These are phyloP conservation scores for Pipistrellus pipistrellus DNA, from an alignment of 2,797 vertebrate species.

Conservation along the genomic window DNA sequence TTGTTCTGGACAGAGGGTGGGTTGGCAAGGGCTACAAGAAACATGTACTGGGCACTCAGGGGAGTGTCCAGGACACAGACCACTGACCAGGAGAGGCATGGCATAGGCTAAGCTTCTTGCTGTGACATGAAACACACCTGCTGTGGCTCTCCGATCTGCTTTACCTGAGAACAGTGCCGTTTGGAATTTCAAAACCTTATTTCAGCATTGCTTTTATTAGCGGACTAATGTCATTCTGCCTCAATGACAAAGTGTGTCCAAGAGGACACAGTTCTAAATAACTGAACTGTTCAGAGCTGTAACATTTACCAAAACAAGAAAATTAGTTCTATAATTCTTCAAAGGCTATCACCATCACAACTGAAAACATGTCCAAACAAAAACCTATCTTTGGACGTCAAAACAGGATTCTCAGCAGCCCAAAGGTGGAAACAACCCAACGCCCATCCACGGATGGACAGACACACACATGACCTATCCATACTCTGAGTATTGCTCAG, in stretches of 20 bases:
- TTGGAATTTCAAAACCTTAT: neutral
- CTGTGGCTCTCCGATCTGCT: neutral
- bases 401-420: rapidly evolving
- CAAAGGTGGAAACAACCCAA: neutral
- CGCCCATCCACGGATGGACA: rapidly evolving
- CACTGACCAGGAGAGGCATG: neutral
- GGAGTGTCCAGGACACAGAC: neutral
- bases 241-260: neutral
- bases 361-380: neutral
- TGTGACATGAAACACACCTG: rapidly evolving
- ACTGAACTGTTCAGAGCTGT: neutral
- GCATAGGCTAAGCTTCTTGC: neutral
- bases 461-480: neutral
- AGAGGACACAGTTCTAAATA: neutral
- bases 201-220: neutral
- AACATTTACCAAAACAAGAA: neutral
- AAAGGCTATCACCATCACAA: neutral
- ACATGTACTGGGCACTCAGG: neutral
- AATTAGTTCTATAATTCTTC: neutral
- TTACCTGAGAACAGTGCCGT: neutral
- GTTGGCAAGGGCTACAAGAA: neutral
- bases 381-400: rapidly evolving
- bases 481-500: neutral
- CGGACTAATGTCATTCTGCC: neutral
- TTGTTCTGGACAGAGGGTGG: neutral